Evolutionary conservation across 1,140 invertebrate species (phyloP), one percentile per base, ranked within the genome.

Genomic region (Anadara kagoshimensis): DNA sequence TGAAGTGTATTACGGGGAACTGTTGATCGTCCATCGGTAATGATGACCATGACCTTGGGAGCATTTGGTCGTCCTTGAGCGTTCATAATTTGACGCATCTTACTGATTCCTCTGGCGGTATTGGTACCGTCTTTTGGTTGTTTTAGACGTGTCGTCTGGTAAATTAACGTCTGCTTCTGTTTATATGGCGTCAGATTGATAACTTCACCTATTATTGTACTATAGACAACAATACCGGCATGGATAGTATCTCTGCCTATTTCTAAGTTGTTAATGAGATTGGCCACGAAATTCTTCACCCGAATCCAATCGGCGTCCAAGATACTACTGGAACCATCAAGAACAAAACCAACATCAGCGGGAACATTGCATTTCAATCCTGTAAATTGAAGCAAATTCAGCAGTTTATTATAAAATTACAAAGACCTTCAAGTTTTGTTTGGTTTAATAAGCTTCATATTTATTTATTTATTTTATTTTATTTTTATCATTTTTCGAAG

Each of bases 281-380:
- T 73, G 14, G 71, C 69, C 14, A 76, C 69, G 53, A 80, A 80
- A 53, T 80, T 63, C 18, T 65, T 74, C 20, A 69, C 71, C 58
- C 56, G 78, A 18, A 54, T 45, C 78, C 78, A 82, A 5, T 62
- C 76, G 0, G 44, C 16, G n/a, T 69, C 67, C 5, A 66, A 62
- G 29, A 82, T 82, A 53, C 80, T 82, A 70, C 83, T 66, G 1
- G 83, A 84, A 1, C 80, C 83, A 58, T 84, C 83, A n/a, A 84
- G 20, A n/a, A 84, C 44, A 54, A 84, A 78, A 22, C 80, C 69
- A 20, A 84, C 62, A 58, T 84, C 83, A 5, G 79, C 83, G 20
- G 83, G 79, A 22, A 75, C 70, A 36, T 75, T 53, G 49, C 82
- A 84, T 12, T 74, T 70, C 18, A 81, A 56, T 41, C 68, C 73